Base-by-base conservation (phyloP, 1,140 invertebrate genomes). In the Atopsyche davidsoni region DNA sequence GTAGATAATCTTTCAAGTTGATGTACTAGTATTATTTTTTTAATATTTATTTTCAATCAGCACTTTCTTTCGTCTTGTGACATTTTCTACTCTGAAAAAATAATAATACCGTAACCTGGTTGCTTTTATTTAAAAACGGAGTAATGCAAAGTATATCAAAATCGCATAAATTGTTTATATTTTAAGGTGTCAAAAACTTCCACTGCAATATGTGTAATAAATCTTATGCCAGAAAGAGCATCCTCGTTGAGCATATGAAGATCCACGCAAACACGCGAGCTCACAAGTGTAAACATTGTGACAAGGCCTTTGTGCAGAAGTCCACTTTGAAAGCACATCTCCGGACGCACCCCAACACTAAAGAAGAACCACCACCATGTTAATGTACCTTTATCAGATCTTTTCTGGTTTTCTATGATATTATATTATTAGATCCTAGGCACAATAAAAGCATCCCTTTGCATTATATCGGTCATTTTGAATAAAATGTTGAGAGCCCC, bases 201-300 rank as follows among this genome's bases (percentile, higher is more conserved):
- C 9, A 41, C 17, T 49, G 47, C 47, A 21, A 41, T 4, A n/a
- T 11, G 13, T 49, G 36, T 31, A 14, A 31, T 7, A 36, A 47
- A 46, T 43, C 18, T 35, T 53, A 21, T 43, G 45, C 28, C 1
- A 81, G 81, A 53, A 85, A 86, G 69, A 83, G 87, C 0, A 89
- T 89, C 10, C 63, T 92, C 7, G 86, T 83, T 25, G 91, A 92
- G 67, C 90, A 70, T 36, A 61, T 69, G 60, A 62, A 60, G 25
- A 57, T 63, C 1, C 77, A 80, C 51, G 75, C 80, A 0, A 81
- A 82, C 19, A 73, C 79, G 25, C 79, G 78, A 22, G 67, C 68
- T 2, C 77, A 74, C 42, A 72, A 78, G 23, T 81, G 79, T 45
- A 77, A 80, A 34, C 68, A 79, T 2, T 80, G 79, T 40, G 76